Conservation (phyloP, 2,797 vertebrate genomes). For the Huso huso region DNA sequence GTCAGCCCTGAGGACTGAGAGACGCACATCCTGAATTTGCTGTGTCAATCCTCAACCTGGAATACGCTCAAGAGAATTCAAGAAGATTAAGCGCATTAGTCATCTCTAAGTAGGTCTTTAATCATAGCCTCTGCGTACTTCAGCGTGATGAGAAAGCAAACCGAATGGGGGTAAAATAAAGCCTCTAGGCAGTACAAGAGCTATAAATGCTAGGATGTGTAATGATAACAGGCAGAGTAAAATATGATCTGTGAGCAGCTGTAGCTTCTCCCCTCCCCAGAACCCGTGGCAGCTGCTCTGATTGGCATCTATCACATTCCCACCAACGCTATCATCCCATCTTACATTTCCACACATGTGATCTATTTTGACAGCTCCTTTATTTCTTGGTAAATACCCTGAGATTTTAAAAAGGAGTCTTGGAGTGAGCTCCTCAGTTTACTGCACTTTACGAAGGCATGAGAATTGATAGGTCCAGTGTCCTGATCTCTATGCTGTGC, state of each 20-base stretch:
- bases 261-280: slow-evolving; percentile 41
- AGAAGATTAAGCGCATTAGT: background rate
- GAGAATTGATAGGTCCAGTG: background rate
- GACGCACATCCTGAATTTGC: slow-evolving; percentile 4
- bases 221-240: slow-evolving; percentile 47
- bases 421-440: background rate
- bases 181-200: slow-evolving; percentile 17
- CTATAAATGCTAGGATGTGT: slow-evolving; percentile 22
- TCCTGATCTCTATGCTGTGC: too few relatives aligned
- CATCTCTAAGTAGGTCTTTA: slow-evolving; percentile 19
- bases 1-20: background rate
- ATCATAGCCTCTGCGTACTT: slow-evolving; percentile 21
- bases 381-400: slow-evolving; percentile 10
- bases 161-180: slow-evolving; percentile 13
- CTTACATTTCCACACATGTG: slow-evolving; percentile 12
- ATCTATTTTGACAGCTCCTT: slow-evolving; percentile 22
- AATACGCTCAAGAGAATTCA: background rate
- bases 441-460: background rate
- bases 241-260: slow-evolving; percentile 63
- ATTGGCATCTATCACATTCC: slow-evolving; percentile 59
- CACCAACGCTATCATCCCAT: slow-evolving; percentile 23
- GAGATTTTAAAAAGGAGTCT: slow-evolving; percentile 8
- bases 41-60: slow-evolving; percentile 16
- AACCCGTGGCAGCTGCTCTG: slow-evolving; percentile 43
- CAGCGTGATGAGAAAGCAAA: slow-evolving; percentile 10